phyloP scores from a whole-genome alignment of 2,888 invertebrate genomes.

The Chirona hameri region DNA sequence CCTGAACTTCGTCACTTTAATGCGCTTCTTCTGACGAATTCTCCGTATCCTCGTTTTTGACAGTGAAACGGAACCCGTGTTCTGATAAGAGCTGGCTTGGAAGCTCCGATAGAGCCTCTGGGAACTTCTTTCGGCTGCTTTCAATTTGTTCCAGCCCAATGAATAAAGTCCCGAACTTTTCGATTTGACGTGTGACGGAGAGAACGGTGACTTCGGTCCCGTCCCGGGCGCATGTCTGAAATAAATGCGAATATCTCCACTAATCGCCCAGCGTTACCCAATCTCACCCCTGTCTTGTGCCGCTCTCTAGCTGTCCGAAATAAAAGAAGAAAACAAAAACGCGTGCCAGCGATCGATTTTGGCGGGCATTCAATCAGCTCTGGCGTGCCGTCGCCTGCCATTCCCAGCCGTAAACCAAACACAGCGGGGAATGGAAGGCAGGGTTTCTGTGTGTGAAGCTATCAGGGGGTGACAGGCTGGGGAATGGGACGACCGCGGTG shows the following conservation, averaged over 20 bases:
- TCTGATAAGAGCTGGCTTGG: background rate
- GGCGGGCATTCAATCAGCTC: background rate
- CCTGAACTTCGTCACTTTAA: background rate
- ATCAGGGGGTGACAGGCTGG: too few relatives aligned
- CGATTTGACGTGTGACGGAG: background rate
- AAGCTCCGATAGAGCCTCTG: background rate
- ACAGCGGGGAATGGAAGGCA: background rate
- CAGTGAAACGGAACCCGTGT: background rate
- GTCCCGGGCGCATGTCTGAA: background rate
- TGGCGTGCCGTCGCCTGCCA: background rate
- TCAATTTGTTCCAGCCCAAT: background rate
- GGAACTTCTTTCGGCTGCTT: background rate
- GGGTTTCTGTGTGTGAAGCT: background rate
- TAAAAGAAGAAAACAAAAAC: too few relatives aligned
- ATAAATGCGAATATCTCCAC: background rate
- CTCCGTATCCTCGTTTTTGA: background rate
- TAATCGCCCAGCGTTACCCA: too few relatives aligned
- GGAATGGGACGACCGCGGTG: too few relatives aligned
- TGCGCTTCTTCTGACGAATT: background rate
- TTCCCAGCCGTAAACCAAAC: background rate
- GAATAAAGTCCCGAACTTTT: background rate
- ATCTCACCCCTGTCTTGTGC: too few relatives aligned
- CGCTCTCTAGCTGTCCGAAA: too few relatives aligned
- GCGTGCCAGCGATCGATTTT: background rate
- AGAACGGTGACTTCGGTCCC: too few relatives aligned